Evolutionary conservation across 2,888 invertebrate species (phyloP).

Genomic region (Octodonta nipae): DNA sequence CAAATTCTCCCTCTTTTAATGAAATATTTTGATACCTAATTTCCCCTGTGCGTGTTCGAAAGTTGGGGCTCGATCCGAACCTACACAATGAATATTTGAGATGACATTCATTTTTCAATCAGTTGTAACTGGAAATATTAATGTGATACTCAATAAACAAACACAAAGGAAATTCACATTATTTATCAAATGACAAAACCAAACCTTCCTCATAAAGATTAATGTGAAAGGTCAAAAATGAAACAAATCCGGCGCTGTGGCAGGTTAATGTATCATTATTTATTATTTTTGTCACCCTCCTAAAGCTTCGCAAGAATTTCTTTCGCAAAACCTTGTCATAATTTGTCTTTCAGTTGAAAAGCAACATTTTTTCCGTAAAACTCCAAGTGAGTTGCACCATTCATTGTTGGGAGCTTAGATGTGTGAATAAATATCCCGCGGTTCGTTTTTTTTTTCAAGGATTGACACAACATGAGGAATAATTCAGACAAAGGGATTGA

Average conservation of each 20-base stretch:
- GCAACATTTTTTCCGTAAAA: too few relatives aligned
- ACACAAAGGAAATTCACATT: background rate
- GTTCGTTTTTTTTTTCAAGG: too few relatives aligned
- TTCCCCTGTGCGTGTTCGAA: too few relatives aligned
- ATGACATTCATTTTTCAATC: slow-evolving; percentile 2
- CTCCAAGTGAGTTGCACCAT: too few relatives aligned
- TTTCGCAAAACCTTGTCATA: slow-evolving; percentile 9
- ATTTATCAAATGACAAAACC: slow-evolving; percentile 1
- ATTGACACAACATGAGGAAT: too few relatives aligned
- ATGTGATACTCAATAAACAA: background rate
- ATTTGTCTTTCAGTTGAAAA: slow-evolving; percentile 10
- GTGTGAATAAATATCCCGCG: too few relatives aligned
- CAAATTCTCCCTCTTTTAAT: too few relatives aligned
- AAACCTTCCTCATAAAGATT: slow-evolving; percentile 19
- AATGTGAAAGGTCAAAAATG: slow-evolving; percentile 23
- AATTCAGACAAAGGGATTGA: too few relatives aligned
- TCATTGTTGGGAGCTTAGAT: too few relatives aligned
- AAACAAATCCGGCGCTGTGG: slow-evolving; percentile 22
- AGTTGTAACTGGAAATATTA: background rate
- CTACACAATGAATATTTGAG: too few relatives aligned
- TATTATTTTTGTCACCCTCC: slow-evolving; percentile 22
- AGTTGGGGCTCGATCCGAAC: too few relatives aligned
- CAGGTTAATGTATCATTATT: slow-evolving; percentile 28
- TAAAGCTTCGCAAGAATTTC: slow-evolving; percentile 12
- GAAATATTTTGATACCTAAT: too few relatives aligned